These are phyloP conservation scores for Lucilia sericata DNA, from an alignment of 1,140 invertebrate species.

Conservation along the genomic window DNA sequence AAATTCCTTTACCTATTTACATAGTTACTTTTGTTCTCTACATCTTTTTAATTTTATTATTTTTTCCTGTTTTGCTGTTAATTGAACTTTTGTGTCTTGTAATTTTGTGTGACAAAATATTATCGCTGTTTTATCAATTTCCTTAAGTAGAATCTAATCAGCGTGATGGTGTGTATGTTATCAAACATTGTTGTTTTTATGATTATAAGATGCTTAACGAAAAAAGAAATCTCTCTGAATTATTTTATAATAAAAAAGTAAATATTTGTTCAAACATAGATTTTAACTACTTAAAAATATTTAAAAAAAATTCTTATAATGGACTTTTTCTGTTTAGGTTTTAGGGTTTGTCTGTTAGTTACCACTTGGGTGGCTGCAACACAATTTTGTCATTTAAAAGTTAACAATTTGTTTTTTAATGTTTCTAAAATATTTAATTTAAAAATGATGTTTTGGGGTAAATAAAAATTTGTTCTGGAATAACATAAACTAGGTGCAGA, in stretches of 20 bases:
- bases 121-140: not conserved
- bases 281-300: not conserved
- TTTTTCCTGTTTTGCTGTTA: not conserved
- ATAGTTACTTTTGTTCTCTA: not conserved
- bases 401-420: too few relatives aligned
- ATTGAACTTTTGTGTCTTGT: slow-evolving; percentile 2
- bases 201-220: too few relatives aligned
- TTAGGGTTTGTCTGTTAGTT: not conserved
- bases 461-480: not conserved
- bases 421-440: too few relatives aligned
- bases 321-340: not conserved
- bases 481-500: too few relatives aligned
- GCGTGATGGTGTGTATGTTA: too few relatives aligned
- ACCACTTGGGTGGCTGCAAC: not conserved
- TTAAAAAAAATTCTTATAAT: not conserved
- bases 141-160: not conserved
- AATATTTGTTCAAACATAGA: slow-evolving; percentile 9
- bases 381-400: not conserved
- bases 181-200: too few relatives aligned
- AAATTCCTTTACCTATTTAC: too few relatives aligned
- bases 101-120: slow-evolving; percentile 5
- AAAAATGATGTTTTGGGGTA: too few relatives aligned
- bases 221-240: too few relatives aligned
- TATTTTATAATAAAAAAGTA: not conserved
- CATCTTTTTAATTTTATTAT: not conserved